Conservation (phyloP, 1,140 invertebrate species). For the Drosophila insularis region DNA sequence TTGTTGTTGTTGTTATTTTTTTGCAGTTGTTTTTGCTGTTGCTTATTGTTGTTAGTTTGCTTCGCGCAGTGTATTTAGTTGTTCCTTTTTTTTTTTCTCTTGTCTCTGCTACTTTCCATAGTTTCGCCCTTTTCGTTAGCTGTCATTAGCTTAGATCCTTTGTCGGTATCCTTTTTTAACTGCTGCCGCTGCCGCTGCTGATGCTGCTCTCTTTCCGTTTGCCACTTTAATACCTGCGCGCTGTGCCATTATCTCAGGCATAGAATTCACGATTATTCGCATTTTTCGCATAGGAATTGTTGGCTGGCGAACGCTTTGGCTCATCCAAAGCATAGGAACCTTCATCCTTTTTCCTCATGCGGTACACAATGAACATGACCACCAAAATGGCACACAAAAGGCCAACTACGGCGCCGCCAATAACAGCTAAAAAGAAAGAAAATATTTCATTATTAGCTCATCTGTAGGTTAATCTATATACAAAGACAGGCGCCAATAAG, state of each 20-base stretch:
- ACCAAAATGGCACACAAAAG: slow-evolving; percentile 98
- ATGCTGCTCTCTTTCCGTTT: not conserved
- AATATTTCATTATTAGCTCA: not conserved
- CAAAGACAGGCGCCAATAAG: not conserved
- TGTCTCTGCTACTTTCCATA: not conserved
- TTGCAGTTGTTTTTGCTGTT: slow-evolving; percentile 31
- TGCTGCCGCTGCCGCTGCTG: not conserved
- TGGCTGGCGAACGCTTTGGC: slow-evolving; percentile 95
- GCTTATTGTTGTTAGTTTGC: slow-evolving; percentile 35
- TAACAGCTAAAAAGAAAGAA: slow-evolving; percentile 89
- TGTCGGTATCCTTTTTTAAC: slow-evolving; percentile 25
- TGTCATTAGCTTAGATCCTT: slow-evolving; percentile 13
- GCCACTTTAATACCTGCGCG: slow-evolving; percentile 65
- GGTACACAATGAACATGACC: slow-evolving; percentile 99
- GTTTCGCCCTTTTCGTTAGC: not conserved
- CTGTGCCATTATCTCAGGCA: slow-evolving; percentile 88
- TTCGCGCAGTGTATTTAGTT: slow-evolving; percentile 74
- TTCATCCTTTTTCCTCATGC: slow-evolving; percentile 99
- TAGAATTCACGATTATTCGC: slow-evolving; percentile 96
- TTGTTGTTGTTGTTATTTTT: slow-evolving; percentile 39
- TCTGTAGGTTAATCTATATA: not conserved
- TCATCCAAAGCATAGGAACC: slow-evolving; percentile 99
- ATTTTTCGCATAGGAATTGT: slow-evolving; percentile 94
- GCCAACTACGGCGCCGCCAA: slow-evolving; percentile 98
- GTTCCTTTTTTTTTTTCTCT: slow-evolving; percentile 7